Base-by-base conservation (phyloP, 2,113 vertebrate species). In the Xiphophorus couchianus region DNA sequence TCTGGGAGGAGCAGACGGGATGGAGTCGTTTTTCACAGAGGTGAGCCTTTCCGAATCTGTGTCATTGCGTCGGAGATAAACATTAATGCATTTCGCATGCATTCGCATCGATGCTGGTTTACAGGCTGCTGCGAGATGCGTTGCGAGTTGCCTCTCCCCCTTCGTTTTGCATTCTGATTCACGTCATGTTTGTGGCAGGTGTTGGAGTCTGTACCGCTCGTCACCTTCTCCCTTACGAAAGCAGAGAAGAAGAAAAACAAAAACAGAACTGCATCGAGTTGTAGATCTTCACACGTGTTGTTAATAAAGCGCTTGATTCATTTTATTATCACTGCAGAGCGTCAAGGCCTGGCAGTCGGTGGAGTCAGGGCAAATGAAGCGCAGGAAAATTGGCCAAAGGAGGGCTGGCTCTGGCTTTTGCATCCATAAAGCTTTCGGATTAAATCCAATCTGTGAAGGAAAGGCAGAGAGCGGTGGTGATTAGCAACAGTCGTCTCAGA, bases 11-110 rank as follows among this genome's bases (percentile, higher is more conserved):
- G 81, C 44, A 81, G 80, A 87, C 63, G 92, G 90, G 90, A 95
- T 95, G 94, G 94, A 95, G 69, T 90, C 83, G 54, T 95, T 95
- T 86, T 95, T 95, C 37, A 48, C 84, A 54, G 94, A 94, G 94
- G 94, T 95, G 86, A 93, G 90, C 60, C 63, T 35, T 22, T 66
- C 37, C 76, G 37, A 65, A 62, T 79, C 1, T 81, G 79, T 86
- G 78, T 80, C 82, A 71, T 30, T 28, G 37, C 61, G 31, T 67
- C 8, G 11, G 51, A 60, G 28, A 25, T 39, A 8, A 78, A 75
- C 76, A 68, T 61, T 7, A 28, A 27, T 33, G 42, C 25, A 33
- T 44, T 17, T 33, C 4, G 44, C 6, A 58, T 10, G 51, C 51
- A n/a, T 58, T 25, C 17, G 22, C 51, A n/a, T 58, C 22, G 22